Base-by-base conservation (phyloP, 35 echinoderm and acorn worm genomes). In the Antedon bifida region DNA sequence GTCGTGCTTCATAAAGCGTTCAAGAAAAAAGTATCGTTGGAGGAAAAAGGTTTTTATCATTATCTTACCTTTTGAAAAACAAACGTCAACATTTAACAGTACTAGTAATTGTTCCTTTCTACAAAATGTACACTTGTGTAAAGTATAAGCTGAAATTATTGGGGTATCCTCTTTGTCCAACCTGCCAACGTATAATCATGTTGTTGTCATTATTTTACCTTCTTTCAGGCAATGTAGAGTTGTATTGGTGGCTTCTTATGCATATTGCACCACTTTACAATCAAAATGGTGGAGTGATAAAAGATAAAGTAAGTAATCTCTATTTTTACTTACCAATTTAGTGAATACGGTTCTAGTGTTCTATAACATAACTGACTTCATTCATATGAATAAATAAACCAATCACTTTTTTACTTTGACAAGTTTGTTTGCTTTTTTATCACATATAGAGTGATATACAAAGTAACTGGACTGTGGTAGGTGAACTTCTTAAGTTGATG, bases 241-340 rank as follows among this genome's bases (percentile, higher is more conserved):
- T 90, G 3, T 90, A 83, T 36, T 90, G 77, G 83, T 90, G 88
- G 88, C 29, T 90, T n/a, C 35, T 90, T 13, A 46, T 82, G 29
- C 34, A 86, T 5, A 3, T 90, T 23, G 46, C 83, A 75, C 83
- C 88, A 13, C 30, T 90, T 5, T 89, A 81, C 77, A 38, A 86
- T 78, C 79, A 31, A 38, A 82, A 81, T 46, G 88, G 88, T n/a
- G 74, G 82, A 33, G 45, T 81, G 9, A 4, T 19, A 30, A 86
- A 39, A 10, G 28, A 38, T 0, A 26, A 30, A 16, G 84, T 86
- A 86, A 76, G 84, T 39, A n/a, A n/a, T n/a, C n/a, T n/a, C n/a
- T n/a, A n/a, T n/a, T n/a, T n/a, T n/a, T n/a, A n/a, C n/a, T n/a
- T n/a, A n/a, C n/a, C n/a, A n/a, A n/a, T n/a, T n/a, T n/a, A n/a